A percentile compares a stretch with the other conserved stretches of the same genome.
phyloP scores from a whole-genome alignment of 2,888 invertebrate genomes.

The Ochropleura plecta region DNA sequence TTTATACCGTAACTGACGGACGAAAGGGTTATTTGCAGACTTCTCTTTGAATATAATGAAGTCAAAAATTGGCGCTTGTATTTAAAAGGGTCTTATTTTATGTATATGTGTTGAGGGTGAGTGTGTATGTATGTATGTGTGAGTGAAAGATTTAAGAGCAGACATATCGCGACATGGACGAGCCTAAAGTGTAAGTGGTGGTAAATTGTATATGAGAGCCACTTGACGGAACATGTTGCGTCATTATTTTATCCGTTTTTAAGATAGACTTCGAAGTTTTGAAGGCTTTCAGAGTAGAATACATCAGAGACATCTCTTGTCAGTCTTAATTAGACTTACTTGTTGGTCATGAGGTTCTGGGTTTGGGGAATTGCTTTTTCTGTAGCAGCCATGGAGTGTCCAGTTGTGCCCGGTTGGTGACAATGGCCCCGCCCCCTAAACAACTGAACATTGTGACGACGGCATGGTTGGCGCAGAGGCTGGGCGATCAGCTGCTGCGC shows the following conservation, averaged over 20 bases:
- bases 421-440: background rate
- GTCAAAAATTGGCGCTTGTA: slow-evolving; percentile 46
- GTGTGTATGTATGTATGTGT: slow-evolving; percentile 3
- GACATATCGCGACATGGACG: slow-evolving; percentile 27
- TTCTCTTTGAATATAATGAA: slow-evolving; percentile 53
- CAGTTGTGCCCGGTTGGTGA: too few relatives aligned
- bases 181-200: slow-evolving; percentile 1
- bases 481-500: too few relatives aligned
- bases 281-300: background rate
- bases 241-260: background rate
- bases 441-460: background rate
- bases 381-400: too few relatives aligned
- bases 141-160: slow-evolving; percentile 38
- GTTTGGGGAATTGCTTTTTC: too few relatives aligned
- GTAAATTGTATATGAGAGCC: slow-evolving; percentile 24
- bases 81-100: slow-evolving; percentile 29
- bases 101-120: background rate
- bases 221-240: slow-evolving; percentile 13
- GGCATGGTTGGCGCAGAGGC: too few relatives aligned
- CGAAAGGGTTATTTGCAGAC: slow-evolving; percentile 52
- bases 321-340: too few relatives aligned
- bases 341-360: too few relatives aligned
- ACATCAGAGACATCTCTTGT: too few relatives aligned
- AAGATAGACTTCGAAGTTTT: slow-evolving; percentile 2
- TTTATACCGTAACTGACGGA: slow-evolving; percentile 28